These are phyloP conservation scores for Tortricodes alternella DNA, from an alignment of 2,888 invertebrate species.

Conservation along the genomic window DNA sequence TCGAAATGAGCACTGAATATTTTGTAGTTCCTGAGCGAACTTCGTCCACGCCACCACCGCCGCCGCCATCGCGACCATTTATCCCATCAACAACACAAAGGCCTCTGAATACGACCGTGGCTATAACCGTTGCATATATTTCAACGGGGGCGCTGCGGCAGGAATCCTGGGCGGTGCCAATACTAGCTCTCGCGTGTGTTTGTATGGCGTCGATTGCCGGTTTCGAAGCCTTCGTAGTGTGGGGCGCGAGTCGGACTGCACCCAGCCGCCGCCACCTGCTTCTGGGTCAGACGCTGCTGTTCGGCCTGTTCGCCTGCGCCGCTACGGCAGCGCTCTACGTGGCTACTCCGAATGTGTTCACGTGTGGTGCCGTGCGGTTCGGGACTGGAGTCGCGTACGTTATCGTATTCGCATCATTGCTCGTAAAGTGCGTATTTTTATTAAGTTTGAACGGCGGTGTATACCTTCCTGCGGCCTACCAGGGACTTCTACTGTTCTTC, in stretches of 20 bases:
- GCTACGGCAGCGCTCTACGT: constrained; percentile 90
- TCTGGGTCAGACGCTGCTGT: constrained; percentile 92
- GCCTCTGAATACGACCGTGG: constrained; percentile 53
- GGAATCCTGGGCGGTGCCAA: constrained; percentile 95
- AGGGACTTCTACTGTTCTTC: constrained; percentile 93
- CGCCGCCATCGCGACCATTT: constrained; percentile 59
- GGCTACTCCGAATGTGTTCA: constrained; percentile 89
- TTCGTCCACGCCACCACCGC: constrained; percentile 53
- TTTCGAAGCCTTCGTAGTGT: constrained; percentile 95
- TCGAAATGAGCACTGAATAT: constrained; percentile 93
- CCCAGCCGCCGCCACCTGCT: constrained; percentile 93
- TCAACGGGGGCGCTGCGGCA: constrained; percentile 80
- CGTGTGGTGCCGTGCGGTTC: constrained; percentile 91
- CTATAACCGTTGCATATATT: constrained; percentile 48
- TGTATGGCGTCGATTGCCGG: constrained; percentile 93
- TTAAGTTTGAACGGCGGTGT: constrained; percentile 95
- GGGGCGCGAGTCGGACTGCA: constrained; percentile 89
- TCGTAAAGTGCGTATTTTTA: constrained; percentile 97
- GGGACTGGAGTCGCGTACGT: constrained; percentile 92
- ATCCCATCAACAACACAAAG: constrained; percentile 49
- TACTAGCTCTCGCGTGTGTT: constrained; percentile 91
- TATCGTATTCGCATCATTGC: constrained; percentile 93
- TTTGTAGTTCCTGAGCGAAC: constrained; percentile 87
- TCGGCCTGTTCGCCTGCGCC: constrained; percentile 92
- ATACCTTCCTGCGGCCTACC: constrained; percentile 96